Conservation (phyloP, 2,888 invertebrate species). For the Phaonia tiefii region DNA sequence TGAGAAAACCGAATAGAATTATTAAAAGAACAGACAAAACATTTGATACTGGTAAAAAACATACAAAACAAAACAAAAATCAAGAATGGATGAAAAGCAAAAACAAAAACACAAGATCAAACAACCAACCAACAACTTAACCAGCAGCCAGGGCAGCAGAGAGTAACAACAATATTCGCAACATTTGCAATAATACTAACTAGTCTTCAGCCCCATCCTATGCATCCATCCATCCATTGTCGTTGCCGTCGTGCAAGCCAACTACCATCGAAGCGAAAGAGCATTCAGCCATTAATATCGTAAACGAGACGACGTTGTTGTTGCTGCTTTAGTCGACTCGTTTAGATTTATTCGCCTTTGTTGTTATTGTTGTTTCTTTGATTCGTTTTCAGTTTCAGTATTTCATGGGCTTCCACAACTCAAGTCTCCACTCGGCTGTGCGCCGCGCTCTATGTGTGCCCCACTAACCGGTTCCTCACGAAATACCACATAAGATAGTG, state of each 20-base stretch:
- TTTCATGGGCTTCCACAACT: conserved; percentile 16
- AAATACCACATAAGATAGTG: background rate
- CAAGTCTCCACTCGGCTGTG: conserved; percentile 16
- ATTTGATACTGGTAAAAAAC: no score
- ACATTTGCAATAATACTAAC: background rate
- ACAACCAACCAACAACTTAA: background rate
- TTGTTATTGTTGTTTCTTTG: conserved; percentile 14
- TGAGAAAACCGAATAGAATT: background rate
- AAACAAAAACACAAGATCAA: conserved; percentile 28
- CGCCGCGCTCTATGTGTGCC: conserved; percentile 47
- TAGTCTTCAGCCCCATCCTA: background rate
- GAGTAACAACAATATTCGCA: conserved; percentile 1
- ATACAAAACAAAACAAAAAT: no score
- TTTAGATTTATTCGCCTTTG: conserved; percentile 19
- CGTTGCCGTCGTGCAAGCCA: background rate
- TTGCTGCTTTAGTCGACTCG: background rate
- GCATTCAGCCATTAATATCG: conserved; percentile 9
- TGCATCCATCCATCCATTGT: background rate
- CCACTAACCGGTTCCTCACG: conserved; percentile 62
- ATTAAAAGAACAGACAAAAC: background rate
- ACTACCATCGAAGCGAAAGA: background rate
- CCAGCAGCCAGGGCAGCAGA: conserved; percentile 4
- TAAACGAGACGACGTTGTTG: background rate
- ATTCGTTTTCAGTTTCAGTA: background rate
- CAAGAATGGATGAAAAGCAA: conserved; percentile 16